phyloP scores from a whole-genome alignment of 1,140 invertebrate species.

The Tetramorium parvispinum region DNA sequence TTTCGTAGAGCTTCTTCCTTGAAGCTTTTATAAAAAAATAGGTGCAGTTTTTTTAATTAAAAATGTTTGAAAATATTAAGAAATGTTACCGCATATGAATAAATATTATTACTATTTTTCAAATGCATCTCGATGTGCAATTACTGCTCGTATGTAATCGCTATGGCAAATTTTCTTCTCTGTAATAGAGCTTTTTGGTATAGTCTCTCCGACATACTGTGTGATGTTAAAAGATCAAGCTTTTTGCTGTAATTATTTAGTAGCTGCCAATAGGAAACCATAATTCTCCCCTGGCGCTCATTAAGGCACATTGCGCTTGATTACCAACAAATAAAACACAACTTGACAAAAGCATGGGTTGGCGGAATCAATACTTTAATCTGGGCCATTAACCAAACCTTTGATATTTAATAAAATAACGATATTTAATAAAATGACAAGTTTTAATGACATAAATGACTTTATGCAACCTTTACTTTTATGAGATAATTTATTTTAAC shows the following conservation, averaged over 20 bases:
- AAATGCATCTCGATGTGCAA: not conserved
- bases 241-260: conserved; percentile 52
- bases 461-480: not conserved
- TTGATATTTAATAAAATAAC: conserved; percentile 35
- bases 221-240: conserved; percentile 10
- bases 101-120: not conserved
- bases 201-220: not conserved
- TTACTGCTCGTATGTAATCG: not conserved
- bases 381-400: conserved; percentile 23
- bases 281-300: conserved; percentile 23
- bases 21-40: not conserved
- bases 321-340: conserved; percentile 40
- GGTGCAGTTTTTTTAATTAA: not conserved
- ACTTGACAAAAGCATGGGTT: not conserved
- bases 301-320: conserved; percentile 19
- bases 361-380: conserved; percentile 36
- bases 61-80: not conserved
- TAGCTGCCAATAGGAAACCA: not conserved
- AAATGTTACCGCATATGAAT: not conserved
- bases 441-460: conserved; percentile 15
- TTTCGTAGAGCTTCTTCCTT: not conserved
- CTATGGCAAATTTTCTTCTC: not conserved
- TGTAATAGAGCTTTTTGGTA: not conserved
- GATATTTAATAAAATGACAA: conserved; percentile 17
- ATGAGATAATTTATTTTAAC: conserved; percentile 1